Conservation (phyloP, 2,113 vertebrate genomes). For the Sander vitreus region DNA sequence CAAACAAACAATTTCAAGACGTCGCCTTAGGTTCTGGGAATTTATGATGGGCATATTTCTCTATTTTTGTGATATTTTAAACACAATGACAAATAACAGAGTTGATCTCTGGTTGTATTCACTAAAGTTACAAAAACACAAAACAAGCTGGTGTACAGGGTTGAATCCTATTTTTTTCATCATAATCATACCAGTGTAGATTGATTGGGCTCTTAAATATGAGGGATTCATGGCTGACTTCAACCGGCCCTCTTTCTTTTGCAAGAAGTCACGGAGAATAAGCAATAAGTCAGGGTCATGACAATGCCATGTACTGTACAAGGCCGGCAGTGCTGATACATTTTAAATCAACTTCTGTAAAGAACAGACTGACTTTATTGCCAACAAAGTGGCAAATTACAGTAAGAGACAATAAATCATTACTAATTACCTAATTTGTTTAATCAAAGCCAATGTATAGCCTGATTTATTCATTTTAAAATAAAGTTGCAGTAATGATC, state of each 20-base stretch:
- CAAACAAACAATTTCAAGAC: background rate
- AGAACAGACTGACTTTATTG: background rate
- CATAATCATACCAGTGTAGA: background rate
- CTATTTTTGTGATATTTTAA: background rate
- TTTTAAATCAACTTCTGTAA: background rate
- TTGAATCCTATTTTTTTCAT: background rate
- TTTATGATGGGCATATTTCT: too few relatives aligned
- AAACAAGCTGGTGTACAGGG: background rate
- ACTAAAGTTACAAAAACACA: background rate
- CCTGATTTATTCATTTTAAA: background rate
- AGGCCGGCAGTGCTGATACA: background rate
- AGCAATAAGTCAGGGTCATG: slow-evolving; percentile 10
- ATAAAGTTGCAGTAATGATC: background rate
- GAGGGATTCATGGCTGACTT: background rate
- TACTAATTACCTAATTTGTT: background rate
- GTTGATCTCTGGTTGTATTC: too few relatives aligned
- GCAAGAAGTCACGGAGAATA: background rate
- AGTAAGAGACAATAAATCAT: background rate
- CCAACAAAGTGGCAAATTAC: background rate
- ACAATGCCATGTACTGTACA: slow-evolving; percentile 1
- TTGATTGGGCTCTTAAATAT: background rate
- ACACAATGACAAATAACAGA: background rate
- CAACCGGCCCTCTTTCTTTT: background rate
- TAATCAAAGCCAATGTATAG: background rate
- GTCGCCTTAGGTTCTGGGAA: too few relatives aligned